These are phyloP conservation scores for Hypocryptadius cinnamomeus DNA, from an alignment of 2,113 vertebrate species.

Conservation along the genomic window DNA sequence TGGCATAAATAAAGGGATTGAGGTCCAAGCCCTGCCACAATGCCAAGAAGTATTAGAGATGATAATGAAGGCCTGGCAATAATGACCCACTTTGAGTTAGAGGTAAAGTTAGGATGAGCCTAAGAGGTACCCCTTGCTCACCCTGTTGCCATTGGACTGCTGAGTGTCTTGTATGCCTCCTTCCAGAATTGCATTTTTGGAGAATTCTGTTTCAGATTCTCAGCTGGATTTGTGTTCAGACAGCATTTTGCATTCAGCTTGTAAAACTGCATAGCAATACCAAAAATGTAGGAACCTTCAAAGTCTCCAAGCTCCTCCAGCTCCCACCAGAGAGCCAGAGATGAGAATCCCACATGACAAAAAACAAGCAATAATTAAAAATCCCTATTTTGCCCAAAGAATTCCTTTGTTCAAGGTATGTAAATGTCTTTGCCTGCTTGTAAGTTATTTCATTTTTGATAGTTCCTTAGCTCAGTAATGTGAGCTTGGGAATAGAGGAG, in stretches of 20 bases:
- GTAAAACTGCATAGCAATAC: neutral
- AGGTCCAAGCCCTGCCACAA: neutral
- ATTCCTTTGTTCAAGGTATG: constrained; percentile 22
- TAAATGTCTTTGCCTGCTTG: neutral
- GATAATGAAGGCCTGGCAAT: neutral
- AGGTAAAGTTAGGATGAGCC: neutral
- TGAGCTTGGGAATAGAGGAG: constrained; percentile 57
- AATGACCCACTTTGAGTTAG: neutral
- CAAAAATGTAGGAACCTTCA: neutral
- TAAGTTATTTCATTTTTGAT: constrained; percentile 17
- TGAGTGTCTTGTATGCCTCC: neutral
- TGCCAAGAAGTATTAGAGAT: neutral
- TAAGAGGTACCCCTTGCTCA: neutral
- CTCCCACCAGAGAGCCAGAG: neutral
- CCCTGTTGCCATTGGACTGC: neutral
- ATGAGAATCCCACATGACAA: constrained; percentile 14
- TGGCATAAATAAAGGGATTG: constrained; percentile 1
- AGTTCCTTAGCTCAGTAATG: constrained; percentile 31
- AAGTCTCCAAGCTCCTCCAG: neutral
- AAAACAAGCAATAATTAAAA: constrained; percentile 50
- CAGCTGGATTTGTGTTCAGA: neutral
- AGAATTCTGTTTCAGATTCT: neutral
- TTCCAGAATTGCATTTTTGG: neutral
- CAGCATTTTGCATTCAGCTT: neutral
- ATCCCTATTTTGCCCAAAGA: constrained; percentile 17